Conservation (phyloP, 2,113 vertebrate genomes). For the Desmodus rotundus region DNA sequence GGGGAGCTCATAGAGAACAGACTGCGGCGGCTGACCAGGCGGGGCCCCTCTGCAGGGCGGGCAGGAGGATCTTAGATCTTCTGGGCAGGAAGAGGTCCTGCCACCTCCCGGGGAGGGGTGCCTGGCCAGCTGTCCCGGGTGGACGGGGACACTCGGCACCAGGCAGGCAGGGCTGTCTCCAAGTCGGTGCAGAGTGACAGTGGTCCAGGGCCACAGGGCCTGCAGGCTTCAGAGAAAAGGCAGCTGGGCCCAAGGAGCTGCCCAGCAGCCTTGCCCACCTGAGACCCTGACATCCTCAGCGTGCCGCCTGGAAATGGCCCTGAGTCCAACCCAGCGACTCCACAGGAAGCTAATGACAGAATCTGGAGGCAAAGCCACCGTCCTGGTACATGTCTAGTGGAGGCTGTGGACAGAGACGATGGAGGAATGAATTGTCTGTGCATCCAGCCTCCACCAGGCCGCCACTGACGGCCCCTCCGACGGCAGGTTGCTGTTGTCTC, state of each 20-base stretch:
- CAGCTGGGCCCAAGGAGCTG: rapidly evolving
- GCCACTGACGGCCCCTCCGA: slow-evolving; percentile 73
- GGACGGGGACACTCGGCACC: rapidly evolving
- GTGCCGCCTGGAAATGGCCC: neutral
- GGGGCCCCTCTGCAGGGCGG: no score
- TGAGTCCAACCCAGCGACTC: neutral
- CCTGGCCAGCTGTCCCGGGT: neutral
- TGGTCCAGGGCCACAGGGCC: neutral
- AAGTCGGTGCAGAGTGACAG: rapidly evolving
- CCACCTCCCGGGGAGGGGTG: no score
- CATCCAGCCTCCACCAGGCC: slow-evolving; percentile 71
- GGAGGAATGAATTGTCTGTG: slow-evolving; percentile 60
- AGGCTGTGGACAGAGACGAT: slow-evolving; percentile 57
- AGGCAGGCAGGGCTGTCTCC: neutral
- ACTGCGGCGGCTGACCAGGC: no score
- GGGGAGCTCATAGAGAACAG: no score
- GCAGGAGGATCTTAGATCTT: no score
- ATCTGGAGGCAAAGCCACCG: neutral
- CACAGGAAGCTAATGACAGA: slow-evolving; percentile 21
- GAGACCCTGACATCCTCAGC: neutral
- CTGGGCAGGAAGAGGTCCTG: no score
- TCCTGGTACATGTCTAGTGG: neutral
- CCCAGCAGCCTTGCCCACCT: rapidly evolving
- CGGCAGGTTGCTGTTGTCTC: slow-evolving; percentile 47
- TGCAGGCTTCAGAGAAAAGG: rapidly evolving